Base-by-base conservation (phyloP, 2,888 invertebrate species). In the Euphydryas editha region DNA sequence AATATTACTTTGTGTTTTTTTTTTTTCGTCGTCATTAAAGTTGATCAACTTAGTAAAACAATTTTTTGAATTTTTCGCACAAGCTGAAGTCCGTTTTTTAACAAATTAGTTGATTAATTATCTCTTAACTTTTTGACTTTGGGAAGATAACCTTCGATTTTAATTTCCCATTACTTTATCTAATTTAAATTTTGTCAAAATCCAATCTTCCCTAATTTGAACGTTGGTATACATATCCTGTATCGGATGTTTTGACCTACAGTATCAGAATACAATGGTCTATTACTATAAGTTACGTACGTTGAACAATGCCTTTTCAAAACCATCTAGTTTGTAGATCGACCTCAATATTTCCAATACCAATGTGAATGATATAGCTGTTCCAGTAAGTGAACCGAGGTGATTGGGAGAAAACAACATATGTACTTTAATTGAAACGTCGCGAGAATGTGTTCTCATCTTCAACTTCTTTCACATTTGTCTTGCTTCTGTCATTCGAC, bases 241-340 rank as follows among this genome's bases (percentile, higher is more conserved):
- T 46, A 51, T 21, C 7, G 3, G 15, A 24, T 24, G 8, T 51
- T 15, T 18, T 46, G 46, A 30, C 30, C 30, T 30, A 30, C 8
- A 30, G 30, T 30, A 7, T 8, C 49, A 21, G 4, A 24, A 20
- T 24, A 62, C 62, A 62, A 62, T 56, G 36, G 46, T 56, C 44
- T 46, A 46, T 56, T 62, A 46, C 56, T 36, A 62, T 56, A 62
- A 62, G 20, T 62, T 56, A 18, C 11, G 21, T 56, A 18, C 11
- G 21, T 37, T 17, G 15, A 56, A 62, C 56, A 62, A 62, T 47
- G 15, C 24, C n/a, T 56, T n/a, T 56, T 36, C 46, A 62, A 44
- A 51, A 51, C 49, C 21, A 51, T 51, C 49, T 51, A 24, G 24
- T 21, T 51, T 51, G 49, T 21, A 1, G 49, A 15, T 51, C 15